phyloP scores from a whole-genome alignment of 2,888 invertebrate genomes.

The Drosophila fungiperda region DNA sequence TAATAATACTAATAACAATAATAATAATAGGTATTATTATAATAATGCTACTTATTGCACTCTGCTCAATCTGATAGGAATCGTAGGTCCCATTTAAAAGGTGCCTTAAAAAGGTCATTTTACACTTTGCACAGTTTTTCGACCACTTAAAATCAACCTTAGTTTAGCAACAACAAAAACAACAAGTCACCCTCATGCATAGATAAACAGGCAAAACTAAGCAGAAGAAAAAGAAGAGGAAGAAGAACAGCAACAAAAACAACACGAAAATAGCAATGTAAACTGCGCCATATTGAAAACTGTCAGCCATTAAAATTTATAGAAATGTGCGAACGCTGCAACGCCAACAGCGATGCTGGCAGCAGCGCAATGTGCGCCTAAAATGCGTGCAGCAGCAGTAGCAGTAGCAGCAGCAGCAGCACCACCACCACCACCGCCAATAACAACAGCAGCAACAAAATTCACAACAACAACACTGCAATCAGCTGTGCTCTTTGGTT shows the following conservation, averaged over 20 bases:
- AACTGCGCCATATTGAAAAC: slow-evolving; percentile 72
- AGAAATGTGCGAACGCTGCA: slow-evolving; percentile 55
- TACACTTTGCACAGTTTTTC: slow-evolving; percentile 32
- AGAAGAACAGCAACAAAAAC: background rate
- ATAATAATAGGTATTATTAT: background rate
- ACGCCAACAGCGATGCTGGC: slow-evolving; percentile 33
- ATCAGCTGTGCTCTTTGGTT: slow-evolving; percentile 55
- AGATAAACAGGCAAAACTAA: slow-evolving; percentile 41
- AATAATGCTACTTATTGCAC: background rate
- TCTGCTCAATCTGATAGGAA: background rate
- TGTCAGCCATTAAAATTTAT: slow-evolving; percentile 73
- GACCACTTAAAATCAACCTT: slow-evolving; percentile 42
- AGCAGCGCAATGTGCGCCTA: slow-evolving; percentile 42
- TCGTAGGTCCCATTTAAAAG: background rate
- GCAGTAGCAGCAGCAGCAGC: background rate
- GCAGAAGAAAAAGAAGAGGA: background rate
- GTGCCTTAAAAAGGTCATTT: slow-evolving; percentile 13
- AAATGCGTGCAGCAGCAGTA: slow-evolving; percentile 55
- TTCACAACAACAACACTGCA: slow-evolving; percentile 18
- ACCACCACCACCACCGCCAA: slow-evolving; percentile 25
- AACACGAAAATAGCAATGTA: slow-evolving; percentile 50
- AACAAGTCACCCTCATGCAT: slow-evolving; percentile 40
- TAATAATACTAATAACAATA: background rate
- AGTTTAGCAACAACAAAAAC: slow-evolving; percentile 12
- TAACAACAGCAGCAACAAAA: slow-evolving; percentile 30